Evolutionary conservation across 1,140 invertebrate species (phyloP).

Genomic region (Aleiodes sp.): DNA sequence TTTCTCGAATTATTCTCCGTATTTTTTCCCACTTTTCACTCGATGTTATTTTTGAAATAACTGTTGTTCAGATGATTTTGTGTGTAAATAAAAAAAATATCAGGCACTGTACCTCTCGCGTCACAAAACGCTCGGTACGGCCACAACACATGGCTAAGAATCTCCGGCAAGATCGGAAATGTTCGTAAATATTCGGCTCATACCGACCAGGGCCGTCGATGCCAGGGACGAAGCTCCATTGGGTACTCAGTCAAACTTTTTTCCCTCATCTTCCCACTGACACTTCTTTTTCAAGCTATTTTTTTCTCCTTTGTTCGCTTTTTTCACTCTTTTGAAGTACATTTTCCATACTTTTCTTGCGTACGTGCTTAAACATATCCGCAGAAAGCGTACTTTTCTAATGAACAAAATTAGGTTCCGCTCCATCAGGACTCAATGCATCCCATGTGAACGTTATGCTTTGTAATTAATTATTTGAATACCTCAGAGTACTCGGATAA

Average conservation of each 20-base stretch:
- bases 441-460: background rate
- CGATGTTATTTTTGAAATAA: background rate
- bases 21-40: background rate
- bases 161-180: conserved; percentile 50
- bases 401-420: background rate
- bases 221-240: conserved; percentile 11
- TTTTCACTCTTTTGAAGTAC: background rate
- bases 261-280: background rate
- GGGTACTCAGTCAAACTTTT: conserved; percentile 21
- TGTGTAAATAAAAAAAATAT: conserved; percentile 50
- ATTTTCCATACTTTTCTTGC: no score
- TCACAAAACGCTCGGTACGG: conserved; percentile 63
- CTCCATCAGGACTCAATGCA: background rate
- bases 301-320: background rate
- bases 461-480: conserved; percentile 1
- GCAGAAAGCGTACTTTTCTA: conserved; percentile 16
- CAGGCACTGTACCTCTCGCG: conserved; percentile 60
- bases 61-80: background rate
- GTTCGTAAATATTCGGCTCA: conserved; percentile 44
- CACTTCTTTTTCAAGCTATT: background rate
- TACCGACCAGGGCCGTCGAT: conserved; percentile 50
- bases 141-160: conserved; percentile 58
- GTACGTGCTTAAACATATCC: no score
- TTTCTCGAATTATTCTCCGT: background rate
- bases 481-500: conserved; percentile 2